A percentile compares a stretch with the other conserved stretches of the same genome.
These are phyloP conservation scores for Lordiphosa mommai DNA, from an alignment of 1,140 invertebrate genomes.

Conservation along the genomic window DNA sequence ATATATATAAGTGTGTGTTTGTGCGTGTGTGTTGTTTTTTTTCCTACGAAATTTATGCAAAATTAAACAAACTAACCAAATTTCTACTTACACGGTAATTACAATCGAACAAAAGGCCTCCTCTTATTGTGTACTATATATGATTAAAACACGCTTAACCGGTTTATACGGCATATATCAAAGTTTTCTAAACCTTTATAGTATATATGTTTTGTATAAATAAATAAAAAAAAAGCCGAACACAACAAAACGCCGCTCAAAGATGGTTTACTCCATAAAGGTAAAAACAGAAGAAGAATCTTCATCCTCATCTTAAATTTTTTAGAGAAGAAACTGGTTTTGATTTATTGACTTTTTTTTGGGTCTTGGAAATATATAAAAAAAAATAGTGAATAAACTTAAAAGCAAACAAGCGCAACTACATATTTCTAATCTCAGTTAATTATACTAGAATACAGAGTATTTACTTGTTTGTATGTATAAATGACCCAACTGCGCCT, in stretches of 20 bases:
- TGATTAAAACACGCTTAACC: slow-evolving; percentile 20
- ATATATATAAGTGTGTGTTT: background rate
- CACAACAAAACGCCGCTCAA: slow-evolving; percentile 11
- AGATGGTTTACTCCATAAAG: slow-evolving; percentile 66
- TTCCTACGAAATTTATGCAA: slow-evolving; percentile 5
- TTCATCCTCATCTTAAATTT: too few relatives aligned
- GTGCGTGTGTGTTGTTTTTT: background rate
- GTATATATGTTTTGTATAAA: slow-evolving; percentile 18
- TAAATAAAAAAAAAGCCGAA: slow-evolving; percentile 21
- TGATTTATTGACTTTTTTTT: too few relatives aligned
- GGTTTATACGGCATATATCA: too few relatives aligned
- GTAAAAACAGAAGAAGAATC: slow-evolving; percentile 32
- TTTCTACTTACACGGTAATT: background rate
- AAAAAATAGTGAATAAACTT: background rate
- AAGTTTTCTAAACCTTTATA: slow-evolving; percentile 13
- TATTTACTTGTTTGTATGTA: too few relatives aligned
- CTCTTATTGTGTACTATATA: background rate
- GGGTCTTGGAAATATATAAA: too few relatives aligned
- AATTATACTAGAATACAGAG: slow-evolving; percentile 3
- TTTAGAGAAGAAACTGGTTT: too few relatives aligned
- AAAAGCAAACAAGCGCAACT: background rate
- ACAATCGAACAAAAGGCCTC: background rate
- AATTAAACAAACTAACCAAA: slow-evolving; percentile 1
- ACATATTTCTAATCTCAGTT: slow-evolving; percentile 3
- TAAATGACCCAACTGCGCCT: too few relatives aligned